Conservation (phyloP, 2,888 invertebrate species). For the Monochamus alternatus region DNA sequence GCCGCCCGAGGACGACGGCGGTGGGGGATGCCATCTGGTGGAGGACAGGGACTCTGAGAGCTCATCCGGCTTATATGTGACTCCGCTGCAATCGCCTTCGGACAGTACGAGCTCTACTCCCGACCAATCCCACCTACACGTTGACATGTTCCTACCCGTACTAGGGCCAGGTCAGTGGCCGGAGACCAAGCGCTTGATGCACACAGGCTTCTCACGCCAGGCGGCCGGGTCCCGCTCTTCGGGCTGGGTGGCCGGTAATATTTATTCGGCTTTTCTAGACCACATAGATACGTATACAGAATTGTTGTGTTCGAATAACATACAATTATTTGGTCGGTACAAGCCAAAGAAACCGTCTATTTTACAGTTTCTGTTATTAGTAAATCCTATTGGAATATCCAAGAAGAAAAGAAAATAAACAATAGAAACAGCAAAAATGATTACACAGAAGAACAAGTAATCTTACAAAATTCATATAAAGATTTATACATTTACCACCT, state of each 20-base stretch:
- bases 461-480: too few relatives aligned
- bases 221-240: slow-evolving; percentile 49
- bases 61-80: slow-evolving; percentile 58
- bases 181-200: slow-evolving; percentile 68
- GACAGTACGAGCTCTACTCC: slow-evolving; percentile 60
- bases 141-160: slow-evolving; percentile 66
- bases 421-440: too few relatives aligned
- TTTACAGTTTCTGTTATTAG: too few relatives aligned
- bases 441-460: too few relatives aligned
- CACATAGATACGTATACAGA: too few relatives aligned
- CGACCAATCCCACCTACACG: slow-evolving; percentile 60
- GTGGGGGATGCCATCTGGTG: slow-evolving; percentile 53
- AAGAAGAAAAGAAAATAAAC: too few relatives aligned
- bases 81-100: slow-evolving; percentile 58
- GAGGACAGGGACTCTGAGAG: slow-evolving; percentile 57
- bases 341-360: too few relatives aligned
- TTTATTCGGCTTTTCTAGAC: slow-evolving; percentile 22
- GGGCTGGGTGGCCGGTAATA: slow-evolving; percentile 19
- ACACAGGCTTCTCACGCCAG: slow-evolving; percentile 63
- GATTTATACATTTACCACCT: too few relatives aligned
- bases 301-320: too few relatives aligned
- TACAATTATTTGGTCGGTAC: too few relatives aligned
- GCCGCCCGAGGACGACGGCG: slow-evolving; percentile 64
- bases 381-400: too few relatives aligned
- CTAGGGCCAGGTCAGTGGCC: slow-evolving; percentile 71